Percentiles rank a stretch among this genome's conserved stretches.
Evolutionary conservation across 2,113 vertebrate species (phyloP).

Genomic region (Semicossyphus pulcher): DNA sequence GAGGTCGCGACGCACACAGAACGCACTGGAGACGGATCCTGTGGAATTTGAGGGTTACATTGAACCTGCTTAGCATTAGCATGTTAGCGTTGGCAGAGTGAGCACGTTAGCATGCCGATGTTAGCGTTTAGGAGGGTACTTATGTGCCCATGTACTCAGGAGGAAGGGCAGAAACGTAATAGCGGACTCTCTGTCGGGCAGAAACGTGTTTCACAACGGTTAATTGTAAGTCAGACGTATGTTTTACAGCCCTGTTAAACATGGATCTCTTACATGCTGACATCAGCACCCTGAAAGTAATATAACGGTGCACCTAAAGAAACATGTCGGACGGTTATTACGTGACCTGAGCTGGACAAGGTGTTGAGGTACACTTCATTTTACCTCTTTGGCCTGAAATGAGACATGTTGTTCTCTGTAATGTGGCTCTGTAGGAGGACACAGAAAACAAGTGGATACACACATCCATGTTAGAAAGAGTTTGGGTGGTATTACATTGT

Average conservation of each 20-base stretch:
- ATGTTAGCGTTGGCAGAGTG: no score
- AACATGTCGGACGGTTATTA: constrained; percentile 24
- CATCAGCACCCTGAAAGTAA: not conserved
- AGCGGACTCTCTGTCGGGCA: no score
- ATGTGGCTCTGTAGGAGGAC: not conserved
- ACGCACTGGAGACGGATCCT: no score
- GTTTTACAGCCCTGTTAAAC: not conserved
- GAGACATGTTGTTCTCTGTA: not conserved
- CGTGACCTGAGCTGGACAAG: not conserved
- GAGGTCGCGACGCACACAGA: no score
- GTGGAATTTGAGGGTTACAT: no score
- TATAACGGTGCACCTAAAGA: constrained; percentile 30
- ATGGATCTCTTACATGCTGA: not conserved
- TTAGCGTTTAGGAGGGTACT: no score
- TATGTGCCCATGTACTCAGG: no score
- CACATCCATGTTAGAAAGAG: not conserved
- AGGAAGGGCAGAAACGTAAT: no score
- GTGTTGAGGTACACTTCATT: constrained; percentile 11
- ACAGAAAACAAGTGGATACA: not conserved
- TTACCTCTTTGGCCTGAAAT: no score
- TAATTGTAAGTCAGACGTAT: not conserved
- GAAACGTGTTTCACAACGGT: not conserved
- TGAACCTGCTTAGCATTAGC: no score
- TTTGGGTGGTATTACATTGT: not conserved
- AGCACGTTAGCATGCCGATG: no score